Conservation (phyloP, 2,113 vertebrate species). For the Coturnix japonica region DNA sequence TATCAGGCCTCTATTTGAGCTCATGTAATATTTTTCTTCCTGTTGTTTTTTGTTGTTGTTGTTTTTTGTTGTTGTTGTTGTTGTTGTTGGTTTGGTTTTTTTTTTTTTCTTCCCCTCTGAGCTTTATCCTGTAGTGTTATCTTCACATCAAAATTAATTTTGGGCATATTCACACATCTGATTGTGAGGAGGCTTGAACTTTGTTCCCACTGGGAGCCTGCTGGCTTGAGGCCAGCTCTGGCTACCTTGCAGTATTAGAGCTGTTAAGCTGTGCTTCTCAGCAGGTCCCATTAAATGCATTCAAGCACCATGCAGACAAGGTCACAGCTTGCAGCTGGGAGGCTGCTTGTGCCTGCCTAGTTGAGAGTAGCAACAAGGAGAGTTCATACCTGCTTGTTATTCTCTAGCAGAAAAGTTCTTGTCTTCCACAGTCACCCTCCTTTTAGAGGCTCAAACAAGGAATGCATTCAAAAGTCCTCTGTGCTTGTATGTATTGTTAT, state of each 20-base stretch:
- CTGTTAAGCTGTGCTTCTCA: not conserved
- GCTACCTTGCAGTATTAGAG: not conserved
- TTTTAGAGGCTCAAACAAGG: not conserved
- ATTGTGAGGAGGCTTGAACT: slow-evolving; percentile 2
- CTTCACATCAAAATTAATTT: slow-evolving; percentile 44
- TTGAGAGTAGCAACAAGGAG: not conserved
- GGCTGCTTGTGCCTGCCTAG: not conserved
- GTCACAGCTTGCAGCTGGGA: not conserved
- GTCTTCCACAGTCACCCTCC: not conserved
- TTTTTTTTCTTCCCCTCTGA: not conserved
- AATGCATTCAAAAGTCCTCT: not conserved
- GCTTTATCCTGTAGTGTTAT: not conserved
- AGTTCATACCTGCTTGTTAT: fast-evolving
- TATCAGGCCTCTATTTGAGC: not conserved
- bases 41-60: too few relatives aligned
- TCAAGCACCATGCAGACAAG: fast-evolving
- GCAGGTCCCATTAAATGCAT: not conserved
- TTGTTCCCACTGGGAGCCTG: not conserved
- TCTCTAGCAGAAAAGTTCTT: not conserved
- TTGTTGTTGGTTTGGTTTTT: not conserved
- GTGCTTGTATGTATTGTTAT: not conserved
- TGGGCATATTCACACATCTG: not conserved
- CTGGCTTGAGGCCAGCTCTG: not conserved
- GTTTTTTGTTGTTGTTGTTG: too few relatives aligned
- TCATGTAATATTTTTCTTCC: not conserved